Conservation (phyloP, 2,113 vertebrate species). For the Lynx canadensis region DNA sequence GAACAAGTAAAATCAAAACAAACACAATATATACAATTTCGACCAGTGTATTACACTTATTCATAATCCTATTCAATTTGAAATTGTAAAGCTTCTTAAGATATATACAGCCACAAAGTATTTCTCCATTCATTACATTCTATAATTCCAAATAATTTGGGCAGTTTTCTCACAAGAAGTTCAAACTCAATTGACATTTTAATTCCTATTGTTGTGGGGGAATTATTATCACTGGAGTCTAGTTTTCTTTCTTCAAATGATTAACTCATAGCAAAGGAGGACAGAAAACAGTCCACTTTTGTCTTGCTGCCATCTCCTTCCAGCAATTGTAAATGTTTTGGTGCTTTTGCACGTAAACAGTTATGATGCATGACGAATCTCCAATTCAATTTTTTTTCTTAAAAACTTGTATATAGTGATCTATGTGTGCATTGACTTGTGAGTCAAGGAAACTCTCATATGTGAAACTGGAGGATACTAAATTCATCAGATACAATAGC, state of each 20-base stretch:
- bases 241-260: slow-evolving; percentile 65
- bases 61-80: slow-evolving; percentile 36
- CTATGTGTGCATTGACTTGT: not conserved
- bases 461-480: not conserved
- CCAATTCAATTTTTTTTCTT: slow-evolving; percentile 11
- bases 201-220: not conserved
- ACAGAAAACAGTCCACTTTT: slow-evolving; percentile 42
- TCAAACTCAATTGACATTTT: slow-evolving; percentile 29
- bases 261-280: slow-evolving; percentile 48
- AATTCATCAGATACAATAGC: not conserved
- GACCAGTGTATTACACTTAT: not conserved
- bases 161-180: slow-evolving; percentile 53
- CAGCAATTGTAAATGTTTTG: slow-evolving; percentile 26
- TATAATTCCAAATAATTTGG: slow-evolving; percentile 70
- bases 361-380: not conserved
- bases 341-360: not conserved
- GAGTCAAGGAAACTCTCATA: not conserved
- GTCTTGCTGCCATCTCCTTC: not conserved
- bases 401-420: not conserved
- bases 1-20: slow-evolving; percentile 57
- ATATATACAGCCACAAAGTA: slow-evolving; percentile 25
- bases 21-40: not conserved
- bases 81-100: slow-evolving; percentile 55
- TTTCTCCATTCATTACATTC: slow-evolving; percentile 54
- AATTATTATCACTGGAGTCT: slow-evolving; percentile 50